Evolutionary conservation across 2,797 vertebrate species (phyloP).

Genomic region (Dicrostonyx torquatus): DNA sequence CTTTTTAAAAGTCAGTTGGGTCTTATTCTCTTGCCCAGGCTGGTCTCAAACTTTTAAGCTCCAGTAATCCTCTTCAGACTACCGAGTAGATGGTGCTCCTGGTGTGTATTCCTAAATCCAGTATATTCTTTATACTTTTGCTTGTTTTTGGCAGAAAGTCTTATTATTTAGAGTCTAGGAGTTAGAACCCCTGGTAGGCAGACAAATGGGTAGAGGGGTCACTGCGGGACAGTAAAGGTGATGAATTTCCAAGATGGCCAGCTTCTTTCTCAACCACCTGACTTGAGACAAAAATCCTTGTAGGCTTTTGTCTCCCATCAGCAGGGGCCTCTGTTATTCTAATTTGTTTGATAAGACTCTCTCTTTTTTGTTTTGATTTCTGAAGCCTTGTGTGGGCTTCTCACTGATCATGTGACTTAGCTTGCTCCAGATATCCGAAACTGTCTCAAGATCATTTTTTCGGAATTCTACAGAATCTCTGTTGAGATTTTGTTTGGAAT

Average conservation of each 20-base stretch:
- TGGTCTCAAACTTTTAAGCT: not conserved
- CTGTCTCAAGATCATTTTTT: not conserved
- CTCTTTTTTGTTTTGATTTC: not conserved
- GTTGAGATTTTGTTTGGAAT: conserved; percentile 33
- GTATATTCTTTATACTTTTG: conserved; percentile 1
- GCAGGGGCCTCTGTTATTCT: not conserved
- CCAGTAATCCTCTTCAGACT: not conserved
- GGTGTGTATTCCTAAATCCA: not conserved
- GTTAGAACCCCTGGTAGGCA: too few species aligned
- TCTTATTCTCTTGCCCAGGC: not conserved
- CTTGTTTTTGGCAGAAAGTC: not conserved
- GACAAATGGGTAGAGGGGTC: not conserved
- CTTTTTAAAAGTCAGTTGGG: not conserved
- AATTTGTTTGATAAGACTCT: not conserved
- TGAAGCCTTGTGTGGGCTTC: not conserved
- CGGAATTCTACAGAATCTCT: not conserved
- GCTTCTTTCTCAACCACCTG: not conserved
- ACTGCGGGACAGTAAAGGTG: not conserved
- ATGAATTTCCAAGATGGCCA: not conserved
- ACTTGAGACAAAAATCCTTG: not conserved
- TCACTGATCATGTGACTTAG: not conserved
- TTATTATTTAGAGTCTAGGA: not conserved
- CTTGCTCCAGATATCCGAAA: conserved; percentile 24
- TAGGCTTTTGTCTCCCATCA: not conserved
- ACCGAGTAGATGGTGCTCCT: not conserved